These are phyloP conservation scores for Zoroaster sp. DNA, from an alignment of 53 echinoderm and acorn worm genomes.

Conservation along the genomic window DNA sequence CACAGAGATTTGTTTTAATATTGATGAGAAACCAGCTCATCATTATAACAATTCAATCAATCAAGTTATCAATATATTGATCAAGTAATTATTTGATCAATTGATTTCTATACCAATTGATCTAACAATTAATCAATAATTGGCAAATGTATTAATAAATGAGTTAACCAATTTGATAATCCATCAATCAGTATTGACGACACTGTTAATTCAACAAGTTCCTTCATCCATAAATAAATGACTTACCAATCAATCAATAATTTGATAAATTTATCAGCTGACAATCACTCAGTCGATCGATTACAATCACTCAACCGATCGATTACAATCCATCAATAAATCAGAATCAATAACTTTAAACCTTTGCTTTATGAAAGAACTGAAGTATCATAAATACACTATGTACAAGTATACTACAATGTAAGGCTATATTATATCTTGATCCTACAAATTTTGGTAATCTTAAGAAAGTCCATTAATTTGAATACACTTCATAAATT, in stretches of 20 bases:
- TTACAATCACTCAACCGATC: background rate
- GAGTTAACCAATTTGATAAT: background rate
- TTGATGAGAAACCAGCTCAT: background rate
- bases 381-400: slow-evolving; percentile 23
- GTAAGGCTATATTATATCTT: background rate
- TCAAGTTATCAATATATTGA: background rate
- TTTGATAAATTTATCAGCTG: background rate
- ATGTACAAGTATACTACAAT: slow-evolving; percentile 43
- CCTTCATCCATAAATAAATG: background rate
- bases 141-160: background rate
- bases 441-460: slow-evolving; percentile 18
- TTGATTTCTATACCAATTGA: background rate
- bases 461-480: background rate
- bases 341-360: background rate
- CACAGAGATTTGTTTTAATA: background rate
- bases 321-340: background rate
- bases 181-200: background rate
- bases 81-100: background rate
- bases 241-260: background rate
- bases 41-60: background rate
- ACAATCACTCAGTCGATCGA: background rate
- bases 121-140: background rate
- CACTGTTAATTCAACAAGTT: background rate
- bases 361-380: slow-evolving; percentile 34
- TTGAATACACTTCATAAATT: slow-evolving; percentile 22